These are phyloP conservation scores for Carcinoscorpius rotundicauda DNA, from an alignment of 1,140 invertebrate species.

Conservation along the genomic window DNA sequence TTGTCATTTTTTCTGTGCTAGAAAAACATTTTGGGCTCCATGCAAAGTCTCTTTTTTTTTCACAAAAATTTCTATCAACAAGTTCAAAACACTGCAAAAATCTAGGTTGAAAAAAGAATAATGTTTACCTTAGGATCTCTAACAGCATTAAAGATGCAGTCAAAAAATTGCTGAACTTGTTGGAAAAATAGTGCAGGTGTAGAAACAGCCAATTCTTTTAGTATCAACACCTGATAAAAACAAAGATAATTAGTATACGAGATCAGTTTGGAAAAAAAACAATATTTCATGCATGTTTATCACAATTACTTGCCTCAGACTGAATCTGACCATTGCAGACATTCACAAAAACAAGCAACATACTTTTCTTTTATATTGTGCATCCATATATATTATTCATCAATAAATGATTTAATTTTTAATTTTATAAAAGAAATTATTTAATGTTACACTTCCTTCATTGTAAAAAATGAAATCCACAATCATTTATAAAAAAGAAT, in stretches of 20 bases:
- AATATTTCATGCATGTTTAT: too few relatives aligned
- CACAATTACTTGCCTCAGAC: too few relatives aligned
- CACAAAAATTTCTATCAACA: slow-evolving; percentile 2
- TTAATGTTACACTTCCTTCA: background rate
- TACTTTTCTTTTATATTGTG: too few relatives aligned
- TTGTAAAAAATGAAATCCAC: too few relatives aligned
- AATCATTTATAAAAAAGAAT: background rate
- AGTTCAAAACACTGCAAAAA: too few relatives aligned
- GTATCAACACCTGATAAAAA: slow-evolving; percentile 53
- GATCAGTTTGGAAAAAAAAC: too few relatives aligned
- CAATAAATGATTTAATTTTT: too few relatives aligned
- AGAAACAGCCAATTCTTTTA: slow-evolving; percentile 85
- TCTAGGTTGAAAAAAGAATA: too few relatives aligned
- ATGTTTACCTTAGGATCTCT: slow-evolving; percentile 62
- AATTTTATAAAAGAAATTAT: background rate
- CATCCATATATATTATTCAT: too few relatives aligned
- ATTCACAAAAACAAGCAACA: too few relatives aligned
- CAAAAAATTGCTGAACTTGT: slow-evolving; percentile 92
- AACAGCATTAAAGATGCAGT: slow-evolving; percentile 79
- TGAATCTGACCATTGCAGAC: too few relatives aligned
- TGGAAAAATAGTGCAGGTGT: slow-evolving; percentile 98
- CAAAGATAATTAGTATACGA: slow-evolving; percentile 7
- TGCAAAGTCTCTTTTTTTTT: background rate
- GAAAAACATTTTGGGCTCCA: background rate
- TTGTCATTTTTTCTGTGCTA: background rate